Percentiles rank a stretch among this genome's conserved stretches.
Conservation (phyloP, 2,797 vertebrate species). For the Dryobates pubescens region DNA sequence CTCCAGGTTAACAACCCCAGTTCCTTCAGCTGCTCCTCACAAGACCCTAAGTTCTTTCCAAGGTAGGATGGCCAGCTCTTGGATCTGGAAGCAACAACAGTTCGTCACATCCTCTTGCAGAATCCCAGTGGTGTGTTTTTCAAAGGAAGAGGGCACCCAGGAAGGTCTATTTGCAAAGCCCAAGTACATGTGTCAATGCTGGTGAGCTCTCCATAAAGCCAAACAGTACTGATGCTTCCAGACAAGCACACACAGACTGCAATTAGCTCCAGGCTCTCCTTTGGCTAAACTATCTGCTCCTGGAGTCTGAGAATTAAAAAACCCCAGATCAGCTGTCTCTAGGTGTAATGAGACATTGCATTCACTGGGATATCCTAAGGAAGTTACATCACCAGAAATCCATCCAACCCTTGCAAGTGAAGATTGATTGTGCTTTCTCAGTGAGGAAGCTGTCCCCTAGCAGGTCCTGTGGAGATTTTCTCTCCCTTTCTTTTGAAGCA, state of each 20-base stretch:
- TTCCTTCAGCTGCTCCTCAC: no score
- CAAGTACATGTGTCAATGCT: background rate
- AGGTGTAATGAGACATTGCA: background rate
- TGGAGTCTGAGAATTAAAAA: background rate
- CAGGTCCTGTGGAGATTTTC: background rate
- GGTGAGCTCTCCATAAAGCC: background rate
- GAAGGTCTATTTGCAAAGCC: background rate
- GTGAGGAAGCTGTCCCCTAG: background rate
- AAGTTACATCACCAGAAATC: background rate
- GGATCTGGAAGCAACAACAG: background rate
- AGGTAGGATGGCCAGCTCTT: background rate
- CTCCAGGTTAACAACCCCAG: no score
- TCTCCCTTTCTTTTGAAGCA: background rate
- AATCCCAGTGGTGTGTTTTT: background rate
- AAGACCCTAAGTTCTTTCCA: background rate
- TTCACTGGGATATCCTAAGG: background rate
- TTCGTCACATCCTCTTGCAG: background rate
- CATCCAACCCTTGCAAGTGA: background rate
- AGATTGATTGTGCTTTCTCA: background rate
- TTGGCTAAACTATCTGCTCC: background rate
- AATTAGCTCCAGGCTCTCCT: background rate
- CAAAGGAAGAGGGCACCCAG: background rate
- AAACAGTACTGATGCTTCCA: background rate
- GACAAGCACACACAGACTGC: background rate
- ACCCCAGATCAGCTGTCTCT: fast-evolving